Conservation (phyloP, 2,113 vertebrate genomes). For the Cyrtonyx montezumae region DNA sequence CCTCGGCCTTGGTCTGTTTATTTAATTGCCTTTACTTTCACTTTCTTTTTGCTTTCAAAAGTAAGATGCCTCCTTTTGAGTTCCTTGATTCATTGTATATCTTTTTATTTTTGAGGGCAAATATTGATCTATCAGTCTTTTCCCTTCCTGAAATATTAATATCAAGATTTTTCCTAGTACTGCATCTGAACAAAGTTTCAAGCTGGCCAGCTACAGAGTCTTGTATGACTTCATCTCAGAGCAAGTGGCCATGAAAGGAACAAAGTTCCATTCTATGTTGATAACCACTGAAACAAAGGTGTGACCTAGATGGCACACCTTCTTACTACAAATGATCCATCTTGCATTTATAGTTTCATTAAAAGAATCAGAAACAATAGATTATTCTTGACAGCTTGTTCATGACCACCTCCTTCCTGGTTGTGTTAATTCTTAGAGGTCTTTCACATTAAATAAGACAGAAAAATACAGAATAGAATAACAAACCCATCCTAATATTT, state of each 20-base stretch:
- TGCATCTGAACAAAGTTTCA: background rate
- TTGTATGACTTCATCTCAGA: background rate
- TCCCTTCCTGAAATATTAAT: background rate
- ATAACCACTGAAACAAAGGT: constrained; percentile 43
- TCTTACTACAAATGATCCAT: constrained; percentile 48
- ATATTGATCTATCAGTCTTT: background rate
- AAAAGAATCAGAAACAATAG: constrained; percentile 42
- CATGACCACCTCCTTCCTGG: constrained; percentile 40
- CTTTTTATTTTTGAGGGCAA: background rate
- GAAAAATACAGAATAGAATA: constrained; percentile 34
- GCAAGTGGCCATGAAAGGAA: background rate
- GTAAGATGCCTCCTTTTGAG: background rate
- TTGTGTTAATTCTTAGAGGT: constrained; percentile 28
- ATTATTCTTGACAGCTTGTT: constrained; percentile 57
- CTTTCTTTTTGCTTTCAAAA: background rate
- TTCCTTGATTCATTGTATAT: background rate
- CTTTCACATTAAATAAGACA: constrained; percentile 24
- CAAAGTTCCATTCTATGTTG: background rate
- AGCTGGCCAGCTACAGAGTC: background rate
- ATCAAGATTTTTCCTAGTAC: background rate
- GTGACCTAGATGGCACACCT: background rate
- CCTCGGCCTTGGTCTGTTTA: background rate
- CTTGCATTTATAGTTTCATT: constrained; percentile 49
- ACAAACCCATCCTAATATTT: background rate
- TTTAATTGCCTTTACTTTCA: background rate